Evolutionary conservation across 2,888 invertebrate species (phyloP).

Genomic region (Julus scandinavius): DNA sequence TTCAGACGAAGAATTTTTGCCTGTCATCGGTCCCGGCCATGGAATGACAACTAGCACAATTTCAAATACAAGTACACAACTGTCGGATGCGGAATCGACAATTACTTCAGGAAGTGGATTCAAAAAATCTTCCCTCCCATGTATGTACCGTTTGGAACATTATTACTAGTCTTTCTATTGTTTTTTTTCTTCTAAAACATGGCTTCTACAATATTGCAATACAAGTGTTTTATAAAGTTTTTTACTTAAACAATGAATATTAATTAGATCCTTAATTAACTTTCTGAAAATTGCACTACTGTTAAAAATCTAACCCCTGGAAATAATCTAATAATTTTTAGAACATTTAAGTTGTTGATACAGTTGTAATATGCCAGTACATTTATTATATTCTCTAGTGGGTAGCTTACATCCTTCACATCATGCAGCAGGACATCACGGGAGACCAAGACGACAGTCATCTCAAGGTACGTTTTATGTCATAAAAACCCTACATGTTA

Average conservation of each 20-base stretch:
- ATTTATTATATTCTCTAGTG: neutral
- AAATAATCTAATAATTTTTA: too few relatives aligned
- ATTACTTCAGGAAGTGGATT: neutral
- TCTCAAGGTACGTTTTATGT: conserved; percentile 1
- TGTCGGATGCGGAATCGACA: conserved; percentile 67
- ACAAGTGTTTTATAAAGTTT: too few relatives aligned
- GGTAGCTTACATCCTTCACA: neutral
- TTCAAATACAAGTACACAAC: conserved; percentile 49
- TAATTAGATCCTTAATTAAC: too few relatives aligned
- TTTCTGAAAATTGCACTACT: too few relatives aligned
- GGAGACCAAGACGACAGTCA: neutral
- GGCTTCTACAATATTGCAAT: too few relatives aligned
- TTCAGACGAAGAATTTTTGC: conserved; percentile 75
- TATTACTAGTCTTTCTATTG: neutral
- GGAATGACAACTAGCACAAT: conserved; percentile 60
- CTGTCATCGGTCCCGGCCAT: conserved; percentile 68
- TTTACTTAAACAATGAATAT: too few relatives aligned
- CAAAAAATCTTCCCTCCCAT: neutral
- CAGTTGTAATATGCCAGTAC: too few relatives aligned
- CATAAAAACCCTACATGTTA: neutral
- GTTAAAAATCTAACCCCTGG: too few relatives aligned
- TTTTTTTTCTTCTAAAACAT: too few relatives aligned
- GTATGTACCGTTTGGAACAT: neutral
- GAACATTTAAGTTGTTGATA: too few relatives aligned
- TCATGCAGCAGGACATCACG: neutral